These are phyloP conservation scores for Oreochromis grahami DNA, from an alignment of 2,797 vertebrate species.

Conservation along the genomic window DNA sequence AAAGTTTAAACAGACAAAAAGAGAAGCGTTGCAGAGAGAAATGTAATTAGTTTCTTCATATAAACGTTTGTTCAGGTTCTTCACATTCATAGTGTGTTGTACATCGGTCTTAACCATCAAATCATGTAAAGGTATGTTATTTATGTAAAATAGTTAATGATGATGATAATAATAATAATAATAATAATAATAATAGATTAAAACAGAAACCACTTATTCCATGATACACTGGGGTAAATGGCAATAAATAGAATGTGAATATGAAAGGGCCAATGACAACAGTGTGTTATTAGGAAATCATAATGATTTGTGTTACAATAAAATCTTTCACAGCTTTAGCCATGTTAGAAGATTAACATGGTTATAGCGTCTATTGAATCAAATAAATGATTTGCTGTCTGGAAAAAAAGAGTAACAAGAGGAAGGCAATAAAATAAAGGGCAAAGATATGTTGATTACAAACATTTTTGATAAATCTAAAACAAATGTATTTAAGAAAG, in stretches of 20 bases:
- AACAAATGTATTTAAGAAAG: background rate
- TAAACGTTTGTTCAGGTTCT: background rate
- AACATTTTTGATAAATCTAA: background rate
- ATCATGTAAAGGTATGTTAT: background rate
- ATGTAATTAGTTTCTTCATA: background rate
- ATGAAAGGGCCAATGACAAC: background rate
- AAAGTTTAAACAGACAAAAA: slow-evolving; percentile 5
- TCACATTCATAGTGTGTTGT: background rate
- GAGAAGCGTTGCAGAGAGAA: background rate
- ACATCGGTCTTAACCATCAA: background rate
- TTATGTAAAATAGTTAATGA: background rate
- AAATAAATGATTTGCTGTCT: background rate
- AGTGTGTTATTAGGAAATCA: background rate
- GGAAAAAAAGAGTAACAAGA: background rate
- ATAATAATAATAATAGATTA: background rate
- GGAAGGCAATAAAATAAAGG: background rate
- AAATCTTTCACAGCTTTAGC: background rate
- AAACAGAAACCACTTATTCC: background rate
- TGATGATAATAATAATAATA: accelerated
- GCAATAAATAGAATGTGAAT: background rate
- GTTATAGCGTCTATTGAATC: background rate
- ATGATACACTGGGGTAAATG: background rate
- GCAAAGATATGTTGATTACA: background rate
- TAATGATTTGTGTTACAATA: background rate
- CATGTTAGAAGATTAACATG: background rate